These are phyloP conservation scores for Heliothis virescens DNA, from an alignment of 1,140 invertebrate genomes.

Conservation along the genomic window DNA sequence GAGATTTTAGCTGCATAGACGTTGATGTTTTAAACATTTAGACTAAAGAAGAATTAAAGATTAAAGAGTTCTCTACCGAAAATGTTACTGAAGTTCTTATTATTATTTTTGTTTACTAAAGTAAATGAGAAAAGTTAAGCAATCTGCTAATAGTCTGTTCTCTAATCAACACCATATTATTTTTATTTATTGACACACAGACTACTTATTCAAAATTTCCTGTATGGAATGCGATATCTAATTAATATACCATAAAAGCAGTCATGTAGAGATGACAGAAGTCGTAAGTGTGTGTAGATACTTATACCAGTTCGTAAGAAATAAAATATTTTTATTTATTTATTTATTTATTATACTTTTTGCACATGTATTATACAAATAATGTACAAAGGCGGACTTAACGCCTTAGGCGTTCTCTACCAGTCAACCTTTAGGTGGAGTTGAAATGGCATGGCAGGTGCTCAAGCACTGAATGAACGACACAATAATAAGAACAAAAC, in stretches of 20 bases:
- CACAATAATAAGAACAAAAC: too few relatives aligned
- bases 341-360: too few relatives aligned
- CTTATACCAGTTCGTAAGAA: not conserved
- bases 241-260: constrained; percentile 25
- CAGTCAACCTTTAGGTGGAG: too few relatives aligned
- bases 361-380: too few relatives aligned
- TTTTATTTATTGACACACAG: not conserved
- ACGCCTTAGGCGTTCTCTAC: too few relatives aligned
- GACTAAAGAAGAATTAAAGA: too few relatives aligned
- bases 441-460: too few relatives aligned
- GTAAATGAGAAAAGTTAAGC: constrained; percentile 16
- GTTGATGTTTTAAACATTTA: too few relatives aligned
- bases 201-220: not conserved
- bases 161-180: constrained; percentile 36
- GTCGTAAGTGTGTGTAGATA: not conserved
- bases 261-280: not conserved
- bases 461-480: too few relatives aligned
- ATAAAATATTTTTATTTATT: too few relatives aligned
- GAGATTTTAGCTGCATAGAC: too few relatives aligned
- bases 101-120: constrained; percentile 2
- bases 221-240: constrained; percentile 24
- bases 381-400: too few relatives aligned
- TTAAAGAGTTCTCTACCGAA: not conserved
- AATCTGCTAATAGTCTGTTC: not conserved
- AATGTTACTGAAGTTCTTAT: not conserved